Conservation (phyloP, 2,113 vertebrate species). For the Syngnathus scovelli region DNA sequence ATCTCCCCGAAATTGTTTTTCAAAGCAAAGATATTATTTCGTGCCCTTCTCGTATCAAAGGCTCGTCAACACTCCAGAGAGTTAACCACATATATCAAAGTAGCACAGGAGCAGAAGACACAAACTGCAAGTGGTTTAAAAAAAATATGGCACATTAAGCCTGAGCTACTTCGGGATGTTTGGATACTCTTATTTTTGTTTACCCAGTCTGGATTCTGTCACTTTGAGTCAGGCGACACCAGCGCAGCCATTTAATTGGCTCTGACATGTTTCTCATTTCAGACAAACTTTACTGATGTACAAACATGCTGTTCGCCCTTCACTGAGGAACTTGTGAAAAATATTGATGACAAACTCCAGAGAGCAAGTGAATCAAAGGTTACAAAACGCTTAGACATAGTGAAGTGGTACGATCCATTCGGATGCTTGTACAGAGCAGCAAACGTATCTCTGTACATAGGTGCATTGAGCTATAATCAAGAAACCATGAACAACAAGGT, state of each 20-base stretch:
- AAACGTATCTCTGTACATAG: slow-evolving; percentile 15
- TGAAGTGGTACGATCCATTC: slow-evolving; percentile 28
- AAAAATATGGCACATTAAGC: slow-evolving; percentile 47
- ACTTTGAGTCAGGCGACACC: slow-evolving; percentile 62
- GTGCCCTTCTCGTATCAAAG: slow-evolving; percentile 72
- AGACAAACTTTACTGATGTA: slow-evolving; percentile 69
- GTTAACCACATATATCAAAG: slow-evolving; percentile 69
- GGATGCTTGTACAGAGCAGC: slow-evolving; percentile 15
- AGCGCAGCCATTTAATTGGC: slow-evolving; percentile 60
- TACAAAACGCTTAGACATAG: slow-evolving; percentile 68
- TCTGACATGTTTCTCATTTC: slow-evolving; percentile 66
- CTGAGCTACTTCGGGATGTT: slow-evolving; percentile 69
- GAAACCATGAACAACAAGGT: background rate
- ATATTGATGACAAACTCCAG: slow-evolving; percentile 61
- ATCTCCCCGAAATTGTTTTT: slow-evolving; percentile 73
- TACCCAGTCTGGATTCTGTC: slow-evolving; percentile 61
- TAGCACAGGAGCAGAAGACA: slow-evolving; percentile 64
- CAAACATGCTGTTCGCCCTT: slow-evolving; percentile 62
- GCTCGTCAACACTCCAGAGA: slow-evolving; percentile 61
- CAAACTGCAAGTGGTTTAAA: slow-evolving; percentile 24
- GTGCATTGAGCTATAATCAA: slow-evolving; percentile 13
- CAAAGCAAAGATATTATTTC: slow-evolving; percentile 75
- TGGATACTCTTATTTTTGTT: slow-evolving; percentile 68
- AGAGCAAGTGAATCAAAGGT: slow-evolving; percentile 69
- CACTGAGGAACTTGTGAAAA: slow-evolving; percentile 63